phyloP scores from a whole-genome alignment of 2,113 vertebrate species.

The Xiphophorus couchianus region DNA sequence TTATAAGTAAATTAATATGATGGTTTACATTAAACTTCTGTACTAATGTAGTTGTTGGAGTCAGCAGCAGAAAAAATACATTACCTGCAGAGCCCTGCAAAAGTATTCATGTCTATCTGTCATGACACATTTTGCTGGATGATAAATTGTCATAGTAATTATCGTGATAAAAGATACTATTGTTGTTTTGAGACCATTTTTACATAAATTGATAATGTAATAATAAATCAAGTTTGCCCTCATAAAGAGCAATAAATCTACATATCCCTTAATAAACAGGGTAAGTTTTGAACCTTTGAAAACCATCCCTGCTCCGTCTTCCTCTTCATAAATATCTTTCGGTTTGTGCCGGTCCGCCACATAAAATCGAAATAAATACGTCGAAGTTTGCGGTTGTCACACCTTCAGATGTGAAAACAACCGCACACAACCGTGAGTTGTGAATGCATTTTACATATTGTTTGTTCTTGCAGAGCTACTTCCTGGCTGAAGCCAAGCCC shows the following conservation, averaged over 20 bases:
- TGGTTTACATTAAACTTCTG: neutral
- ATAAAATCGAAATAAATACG: too few species aligned
- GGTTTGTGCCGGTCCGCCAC: neutral
- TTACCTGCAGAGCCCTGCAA: neutral
- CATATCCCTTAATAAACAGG: neutral
- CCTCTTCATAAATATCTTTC: neutral
- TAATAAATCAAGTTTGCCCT: too few species aligned
- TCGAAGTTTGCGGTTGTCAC: too few species aligned
- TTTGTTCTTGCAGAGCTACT: slow-evolving; percentile 82
- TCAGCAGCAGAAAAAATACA: neutral
- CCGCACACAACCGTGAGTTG: neutral
- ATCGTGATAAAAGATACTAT: too few species aligned
- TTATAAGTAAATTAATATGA: neutral
- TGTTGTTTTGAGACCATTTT: too few species aligned
- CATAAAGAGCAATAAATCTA: too few species aligned
- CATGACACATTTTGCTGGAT: too few species aligned
- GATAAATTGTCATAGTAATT: too few species aligned
- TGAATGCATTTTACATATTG: neutral
- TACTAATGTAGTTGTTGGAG: neutral
- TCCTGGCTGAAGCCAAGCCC: slow-evolving; percentile 85
- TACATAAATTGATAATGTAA: too few species aligned
- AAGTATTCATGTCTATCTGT: neutral
- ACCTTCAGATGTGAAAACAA: neutral
- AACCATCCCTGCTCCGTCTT: neutral
- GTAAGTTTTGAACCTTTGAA: neutral